A percentile compares a stretch with the other conserved stretches of the same genome.
These are phyloP conservation scores for Pristis pectinata DNA, from an alignment of 2,797 vertebrate species.

Conservation along the genomic window DNA sequence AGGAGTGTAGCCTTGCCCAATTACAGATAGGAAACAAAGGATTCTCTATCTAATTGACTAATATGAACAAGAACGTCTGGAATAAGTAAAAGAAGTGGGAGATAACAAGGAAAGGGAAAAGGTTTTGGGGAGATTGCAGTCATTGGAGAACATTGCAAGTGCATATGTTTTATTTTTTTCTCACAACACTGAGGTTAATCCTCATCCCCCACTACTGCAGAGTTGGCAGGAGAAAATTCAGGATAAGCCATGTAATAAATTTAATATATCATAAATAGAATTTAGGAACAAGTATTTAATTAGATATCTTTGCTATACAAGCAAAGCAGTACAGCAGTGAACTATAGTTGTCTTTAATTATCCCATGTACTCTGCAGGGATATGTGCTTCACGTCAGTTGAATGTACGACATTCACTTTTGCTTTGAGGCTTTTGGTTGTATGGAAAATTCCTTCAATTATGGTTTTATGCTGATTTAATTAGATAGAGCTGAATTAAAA, in stretches of 20 bases:
- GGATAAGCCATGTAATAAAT: conserved; percentile 4
- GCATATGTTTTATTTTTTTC: not conserved
- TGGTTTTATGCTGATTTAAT: not conserved
- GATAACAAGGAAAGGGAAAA: not conserved
- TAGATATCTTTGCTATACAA: not conserved
- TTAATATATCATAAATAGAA: not conserved
- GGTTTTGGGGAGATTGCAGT: not conserved
- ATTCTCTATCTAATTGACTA: not conserved
- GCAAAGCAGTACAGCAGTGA: not conserved
- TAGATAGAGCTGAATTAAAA: not conserved
- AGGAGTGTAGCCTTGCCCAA: too few species aligned
- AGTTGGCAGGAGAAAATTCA: not conserved
- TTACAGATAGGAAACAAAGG: not conserved
- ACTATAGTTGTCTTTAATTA: not conserved
- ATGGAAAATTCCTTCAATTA: not conserved
- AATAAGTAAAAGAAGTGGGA: not conserved
- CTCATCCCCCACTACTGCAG: not conserved
- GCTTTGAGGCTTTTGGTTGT: not conserved
- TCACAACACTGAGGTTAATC: not conserved
- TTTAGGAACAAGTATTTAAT: not conserved
- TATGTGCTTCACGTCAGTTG: not conserved
- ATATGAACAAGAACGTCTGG: not conserved
- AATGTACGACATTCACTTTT: not conserved
- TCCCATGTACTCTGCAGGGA: not conserved
- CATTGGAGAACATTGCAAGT: not conserved